Evolutionary conservation across 1,140 invertebrate genomes (phyloP).

Genomic region (Aricia agestis): DNA sequence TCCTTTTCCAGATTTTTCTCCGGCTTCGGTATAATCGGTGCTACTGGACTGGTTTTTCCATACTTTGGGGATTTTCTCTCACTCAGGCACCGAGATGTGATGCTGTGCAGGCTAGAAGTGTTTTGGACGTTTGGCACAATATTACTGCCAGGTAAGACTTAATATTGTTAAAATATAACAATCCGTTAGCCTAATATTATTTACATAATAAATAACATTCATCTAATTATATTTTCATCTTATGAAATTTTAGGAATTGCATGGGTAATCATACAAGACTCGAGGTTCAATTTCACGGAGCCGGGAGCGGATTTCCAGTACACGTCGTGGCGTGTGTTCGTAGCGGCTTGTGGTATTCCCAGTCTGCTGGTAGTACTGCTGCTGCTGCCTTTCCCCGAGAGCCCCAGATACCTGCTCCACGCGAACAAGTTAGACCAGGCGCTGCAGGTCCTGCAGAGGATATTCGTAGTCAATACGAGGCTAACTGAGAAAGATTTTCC

Average conservation of each 20-base stretch:
- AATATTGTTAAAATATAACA: not conserved
- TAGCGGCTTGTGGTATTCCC: conserved; percentile 81
- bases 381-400: conserved; percentile 86
- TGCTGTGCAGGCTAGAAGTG: conserved; percentile 77
- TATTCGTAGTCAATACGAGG: conserved; percentile 76
- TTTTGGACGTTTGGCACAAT: conserved; percentile 79
- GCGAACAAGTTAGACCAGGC: conserved; percentile 73
- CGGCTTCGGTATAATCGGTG: conserved; percentile 78
- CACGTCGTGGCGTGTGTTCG: conserved; percentile 85
- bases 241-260: conserved; percentile 68
- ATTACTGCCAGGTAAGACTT: conserved; percentile 70
- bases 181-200: too few species aligned
- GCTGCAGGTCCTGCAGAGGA: conserved; percentile 71
- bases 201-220: too few species aligned
- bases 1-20: conserved; percentile 79
- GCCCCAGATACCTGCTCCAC: conserved; percentile 79
- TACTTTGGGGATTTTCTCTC: conserved; percentile 79
- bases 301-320: conserved; percentile 64
- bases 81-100: conserved; percentile 72
- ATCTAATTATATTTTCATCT: not conserved
- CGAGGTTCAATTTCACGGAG: conserved; percentile 48
- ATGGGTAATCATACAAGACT: conserved; percentile 72
- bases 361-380: conserved; percentile 79
- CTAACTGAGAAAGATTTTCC: conserved; percentile 70
- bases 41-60: conserved; percentile 77